These are phyloP conservation scores for Rhyacophila brunnea DNA, from an alignment of 1,140 invertebrate species.

Conservation along the genomic window DNA sequence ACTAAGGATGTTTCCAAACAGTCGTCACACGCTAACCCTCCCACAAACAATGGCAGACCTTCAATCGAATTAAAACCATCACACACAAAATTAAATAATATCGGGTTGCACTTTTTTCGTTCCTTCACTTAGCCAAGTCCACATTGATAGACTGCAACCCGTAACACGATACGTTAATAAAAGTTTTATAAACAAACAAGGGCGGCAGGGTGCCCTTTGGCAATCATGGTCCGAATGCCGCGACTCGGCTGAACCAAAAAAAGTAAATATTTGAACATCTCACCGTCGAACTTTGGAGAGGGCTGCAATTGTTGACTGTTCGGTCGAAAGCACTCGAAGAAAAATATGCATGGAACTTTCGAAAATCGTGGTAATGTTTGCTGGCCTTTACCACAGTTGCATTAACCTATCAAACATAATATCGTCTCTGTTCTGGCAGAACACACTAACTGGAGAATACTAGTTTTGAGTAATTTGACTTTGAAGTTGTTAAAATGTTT, in stretches of 20 bases:
- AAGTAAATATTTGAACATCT: conserved; percentile 9
- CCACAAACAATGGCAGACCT: conserved; percentile 6
- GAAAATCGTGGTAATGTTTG: too few species aligned
- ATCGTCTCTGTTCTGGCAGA: too few species aligned
- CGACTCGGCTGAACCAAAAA: not conserved
- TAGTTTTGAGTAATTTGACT: too few species aligned
- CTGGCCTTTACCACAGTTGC: too few species aligned
- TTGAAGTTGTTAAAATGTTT: too few species aligned
- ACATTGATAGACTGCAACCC: conserved; percentile 14
- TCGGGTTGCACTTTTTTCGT: conserved; percentile 20
- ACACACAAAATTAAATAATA: conserved; percentile 4
- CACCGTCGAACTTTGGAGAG: not conserved
- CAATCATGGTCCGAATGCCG: not conserved
- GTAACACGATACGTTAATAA: conserved; percentile 28
- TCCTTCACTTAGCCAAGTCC: not conserved
- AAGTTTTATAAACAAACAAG: conserved; percentile 25
- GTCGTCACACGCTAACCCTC: not conserved
- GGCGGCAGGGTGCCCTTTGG: conserved; percentile 1
- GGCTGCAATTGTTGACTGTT: too few species aligned
- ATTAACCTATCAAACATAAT: too few species aligned
- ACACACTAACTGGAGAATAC: too few species aligned
- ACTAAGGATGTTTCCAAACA: too few species aligned
- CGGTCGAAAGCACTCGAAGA: too few species aligned
- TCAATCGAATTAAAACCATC: conserved; percentile 24
- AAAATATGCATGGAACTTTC: too few species aligned